Base-by-base conservation (phyloP, 2,797 vertebrate species). In the Scleropages formosus region DNA sequence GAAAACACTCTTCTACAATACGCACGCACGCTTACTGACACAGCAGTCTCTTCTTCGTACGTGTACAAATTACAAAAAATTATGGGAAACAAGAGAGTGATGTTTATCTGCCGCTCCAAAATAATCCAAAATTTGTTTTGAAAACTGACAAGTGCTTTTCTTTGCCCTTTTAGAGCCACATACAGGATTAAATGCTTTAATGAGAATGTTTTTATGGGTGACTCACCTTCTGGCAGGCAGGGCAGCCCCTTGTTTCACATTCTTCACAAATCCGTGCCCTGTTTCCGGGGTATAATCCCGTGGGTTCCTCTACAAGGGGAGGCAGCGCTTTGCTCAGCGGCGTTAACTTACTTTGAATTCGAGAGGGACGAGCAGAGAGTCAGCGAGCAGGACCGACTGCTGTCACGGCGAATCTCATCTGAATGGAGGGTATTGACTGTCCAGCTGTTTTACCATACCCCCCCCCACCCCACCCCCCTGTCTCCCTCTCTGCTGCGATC, bases 211-310 rank as follows among this genome's bases (percentile, higher is more conserved):
- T 13, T 69, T 8, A 74, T 71, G 18, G 47, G 67, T 26, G 10
- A 76, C 75, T 76, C 46, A 89, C 87, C 88, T 88, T 76, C 80
- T 71, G 61, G n/a, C n/a, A 56, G 80, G 61, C 60, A 65, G 74
- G 62, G 78, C 78, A 26, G 80, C 75, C 71, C 53, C 70, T 39
- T 80, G 3, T 12, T 58, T 87, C 83, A 89, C 74, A 64, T 87
- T 31, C 65, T 77, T 82, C 82, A 81, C 82, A 86, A 84, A 89
- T 86, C 85, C 85, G 85, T 87, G 75, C 81, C 62, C 80, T 75
- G 77, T 64, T 64, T 75, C 84, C 79, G 78, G 77, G 26, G 59
- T 79, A 78, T 79, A 80, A 80, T 85, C 81, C 75, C 61, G 53
- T 13, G 10, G 12, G 16, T 4, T 20, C 10, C 22, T 69, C 39